Percentiles rank a stretch among this genome's conserved stretches.
Evolutionary conservation across 2,797 vertebrate species (phyloP).

Genomic region (Sebastes itinus): DNA sequence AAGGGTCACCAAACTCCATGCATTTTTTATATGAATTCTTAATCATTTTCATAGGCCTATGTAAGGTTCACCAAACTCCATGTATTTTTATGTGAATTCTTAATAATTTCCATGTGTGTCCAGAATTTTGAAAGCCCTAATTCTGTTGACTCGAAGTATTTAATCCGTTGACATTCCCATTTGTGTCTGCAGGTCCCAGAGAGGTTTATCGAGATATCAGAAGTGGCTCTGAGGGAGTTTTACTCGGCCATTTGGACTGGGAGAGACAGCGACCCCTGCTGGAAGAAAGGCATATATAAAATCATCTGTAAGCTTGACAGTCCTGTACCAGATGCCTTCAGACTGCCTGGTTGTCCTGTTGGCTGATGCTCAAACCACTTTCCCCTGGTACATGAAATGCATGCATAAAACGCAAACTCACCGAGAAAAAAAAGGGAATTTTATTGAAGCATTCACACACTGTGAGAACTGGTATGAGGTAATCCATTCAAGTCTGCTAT

Average conservation of each 20-base stretch:
- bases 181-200: constrained; percentile 79
- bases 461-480: background rate
- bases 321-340: constrained; percentile 84
- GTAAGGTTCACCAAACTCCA: background rate
- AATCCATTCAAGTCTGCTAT: background rate
- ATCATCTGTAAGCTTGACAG: constrained; percentile 87
- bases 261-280: constrained; percentile 86
- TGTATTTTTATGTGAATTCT: background rate
- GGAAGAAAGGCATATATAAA: constrained; percentile 89
- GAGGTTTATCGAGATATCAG: constrained; percentile 84
- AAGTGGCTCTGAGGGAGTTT: constrained; percentile 86
- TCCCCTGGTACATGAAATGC: constrained; percentile 13
- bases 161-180: background rate
- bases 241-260: constrained; percentile 84
- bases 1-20: background rate
- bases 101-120: background rate
- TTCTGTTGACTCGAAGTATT: background rate
- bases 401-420: constrained; percentile 22
- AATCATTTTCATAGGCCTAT: background rate
- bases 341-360: constrained; percentile 83
- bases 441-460: background rate
- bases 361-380: constrained; percentile 55
- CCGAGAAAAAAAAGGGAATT: background rate
- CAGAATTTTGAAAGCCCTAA: background rate
- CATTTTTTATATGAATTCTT: background rate